Evolutionary conservation across 1,140 invertebrate genomes (phyloP).

Genomic region (Drosophila cardini): DNA sequence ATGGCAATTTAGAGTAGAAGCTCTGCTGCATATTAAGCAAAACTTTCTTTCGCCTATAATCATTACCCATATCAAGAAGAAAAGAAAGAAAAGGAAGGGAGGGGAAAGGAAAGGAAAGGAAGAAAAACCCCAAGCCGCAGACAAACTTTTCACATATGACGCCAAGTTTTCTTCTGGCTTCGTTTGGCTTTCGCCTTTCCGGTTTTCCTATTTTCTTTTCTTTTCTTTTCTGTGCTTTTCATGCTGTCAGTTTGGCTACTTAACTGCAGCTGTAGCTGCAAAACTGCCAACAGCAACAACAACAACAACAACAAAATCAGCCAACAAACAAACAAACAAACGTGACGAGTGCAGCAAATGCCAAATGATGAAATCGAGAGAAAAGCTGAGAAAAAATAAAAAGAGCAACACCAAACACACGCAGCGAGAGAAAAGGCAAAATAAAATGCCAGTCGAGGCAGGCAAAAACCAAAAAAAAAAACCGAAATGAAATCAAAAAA

Average conservation of each 20-base stretch:
- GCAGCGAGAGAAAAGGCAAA: constrained; percentile 41
- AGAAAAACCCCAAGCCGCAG: constrained; percentile 64
- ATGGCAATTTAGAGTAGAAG: constrained; percentile 18
- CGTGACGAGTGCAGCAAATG: constrained; percentile 57
- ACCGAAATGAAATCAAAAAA: constrained; percentile 14
- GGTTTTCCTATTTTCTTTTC: constrained; percentile 28
- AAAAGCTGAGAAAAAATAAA: constrained; percentile 16
- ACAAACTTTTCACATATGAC: constrained; percentile 81
- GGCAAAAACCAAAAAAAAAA: constrained; percentile 20
- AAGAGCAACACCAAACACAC: constrained; percentile 19
- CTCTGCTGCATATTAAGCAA: constrained; percentile 60
- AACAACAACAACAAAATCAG: constrained; percentile 14
- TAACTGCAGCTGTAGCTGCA: constrained; percentile 67
- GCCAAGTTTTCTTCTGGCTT: constrained; percentile 68
- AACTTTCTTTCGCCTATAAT: constrained; percentile 56
- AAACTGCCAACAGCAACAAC: constrained; percentile 35
- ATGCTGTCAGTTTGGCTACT: constrained; percentile 62
- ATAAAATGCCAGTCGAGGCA: constrained; percentile 55
- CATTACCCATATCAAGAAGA: constrained; percentile 68
- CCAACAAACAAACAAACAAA: constrained; percentile 55
- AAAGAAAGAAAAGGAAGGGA: too few species aligned
- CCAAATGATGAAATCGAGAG: constrained; percentile 53
- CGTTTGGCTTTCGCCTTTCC: constrained; percentile 20
- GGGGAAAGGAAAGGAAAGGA: too few species aligned
- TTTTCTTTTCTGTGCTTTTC: constrained; percentile 18